Evolutionary conservation across 2,113 vertebrate species (phyloP).

Genomic region (Erythrocercus mccallii): DNA sequence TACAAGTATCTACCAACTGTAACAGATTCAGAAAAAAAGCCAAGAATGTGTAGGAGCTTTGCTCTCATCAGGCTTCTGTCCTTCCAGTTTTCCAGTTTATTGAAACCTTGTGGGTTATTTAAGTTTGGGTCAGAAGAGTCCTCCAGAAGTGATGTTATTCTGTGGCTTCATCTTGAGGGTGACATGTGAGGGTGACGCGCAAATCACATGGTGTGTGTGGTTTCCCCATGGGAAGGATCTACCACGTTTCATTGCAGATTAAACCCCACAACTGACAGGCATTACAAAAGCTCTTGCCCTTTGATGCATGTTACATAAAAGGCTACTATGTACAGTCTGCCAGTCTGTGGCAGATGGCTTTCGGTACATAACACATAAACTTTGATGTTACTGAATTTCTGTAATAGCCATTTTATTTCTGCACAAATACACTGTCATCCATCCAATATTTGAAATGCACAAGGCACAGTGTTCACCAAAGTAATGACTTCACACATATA

Average conservation of each 20-base stretch:
- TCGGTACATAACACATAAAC: not conserved
- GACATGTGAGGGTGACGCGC: not conserved
- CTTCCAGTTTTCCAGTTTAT: not conserved
- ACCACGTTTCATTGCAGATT: not conserved
- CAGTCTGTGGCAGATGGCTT: not conserved
- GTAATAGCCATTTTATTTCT: slow-evolving; percentile 44
- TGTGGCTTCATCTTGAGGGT: not conserved
- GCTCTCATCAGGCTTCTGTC: not conserved
- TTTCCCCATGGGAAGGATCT: not conserved
- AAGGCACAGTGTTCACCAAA: not conserved
- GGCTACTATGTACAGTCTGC: not conserved
- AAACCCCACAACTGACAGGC: not conserved
- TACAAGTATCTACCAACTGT: not conserved
- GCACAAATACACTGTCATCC: not conserved
- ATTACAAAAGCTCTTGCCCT: not conserved
- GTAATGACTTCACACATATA: not conserved
- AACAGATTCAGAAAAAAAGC: fast-evolving
- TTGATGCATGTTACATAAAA: not conserved
- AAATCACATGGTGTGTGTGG: not conserved
- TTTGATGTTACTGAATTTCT: not conserved
- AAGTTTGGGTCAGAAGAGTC: not conserved
- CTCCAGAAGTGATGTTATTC: not conserved
- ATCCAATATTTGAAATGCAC: not conserved
- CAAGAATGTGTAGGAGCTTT: not conserved
- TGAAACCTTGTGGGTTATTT: not conserved